phyloP scores from a whole-genome alignment of 2,888 invertebrate species.

The Drosophila meridiana region DNA sequence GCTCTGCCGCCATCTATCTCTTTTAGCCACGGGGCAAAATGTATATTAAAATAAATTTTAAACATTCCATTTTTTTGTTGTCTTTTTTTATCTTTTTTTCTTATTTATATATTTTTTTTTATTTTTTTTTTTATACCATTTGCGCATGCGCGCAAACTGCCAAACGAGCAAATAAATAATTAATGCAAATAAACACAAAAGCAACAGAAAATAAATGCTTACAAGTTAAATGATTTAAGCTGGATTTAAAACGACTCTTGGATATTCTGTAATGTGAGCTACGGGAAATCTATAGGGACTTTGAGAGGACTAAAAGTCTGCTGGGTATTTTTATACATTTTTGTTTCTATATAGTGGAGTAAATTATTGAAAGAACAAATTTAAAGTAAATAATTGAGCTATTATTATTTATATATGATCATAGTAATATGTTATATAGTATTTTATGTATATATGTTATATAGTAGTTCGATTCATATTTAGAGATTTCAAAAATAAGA shows the following conservation, averaged over 20 bases:
- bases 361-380: too few species aligned
- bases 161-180: conserved; percentile 80
- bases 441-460: too few species aligned
- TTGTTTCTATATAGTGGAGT: too few species aligned
- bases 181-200: conserved; percentile 74
- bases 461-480: too few species aligned
- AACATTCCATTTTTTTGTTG: conserved; percentile 57
- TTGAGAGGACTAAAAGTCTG: not conserved
- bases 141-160: conserved; percentile 80
- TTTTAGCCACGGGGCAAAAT: conserved; percentile 52
- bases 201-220: conserved; percentile 43
- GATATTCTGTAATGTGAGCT: conserved; percentile 28
- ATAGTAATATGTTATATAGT: too few species aligned
- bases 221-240: conserved; percentile 1
- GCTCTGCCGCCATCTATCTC: conserved; percentile 7
- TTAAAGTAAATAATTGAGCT: too few species aligned
- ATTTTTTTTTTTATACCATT: conserved; percentile 65
- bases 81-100: conserved; percentile 26
- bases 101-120: conserved; percentile 37
- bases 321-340: not conserved
- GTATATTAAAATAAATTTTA: conserved; percentile 71
- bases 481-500: too few species aligned
- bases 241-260: not conserved
- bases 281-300: not conserved
- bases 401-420: not conserved